Evolutionary conservation across 2,797 vertebrate species (phyloP), one percentile per base, ranked within the genome.

Genomic region (Anabacerthia variegaticeps): DNA sequence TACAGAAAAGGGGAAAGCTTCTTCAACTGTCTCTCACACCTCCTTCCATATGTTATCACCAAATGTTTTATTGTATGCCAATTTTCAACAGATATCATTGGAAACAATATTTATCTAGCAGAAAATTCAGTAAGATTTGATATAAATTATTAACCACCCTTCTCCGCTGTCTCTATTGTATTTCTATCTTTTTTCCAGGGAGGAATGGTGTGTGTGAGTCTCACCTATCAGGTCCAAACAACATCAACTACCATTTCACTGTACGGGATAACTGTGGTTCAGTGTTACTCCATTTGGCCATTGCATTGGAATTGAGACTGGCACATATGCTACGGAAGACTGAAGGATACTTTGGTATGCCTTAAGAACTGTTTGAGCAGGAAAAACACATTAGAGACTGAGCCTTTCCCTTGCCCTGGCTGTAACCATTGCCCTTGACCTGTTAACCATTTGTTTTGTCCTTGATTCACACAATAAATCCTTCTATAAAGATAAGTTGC

Each of bases 41-140:
- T 96, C 85, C 80, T 82, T 82, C 95, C 92, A 90, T 92, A 85
- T 95, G 91, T 46, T 85, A 65, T 32, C 85, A 92, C 93, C 94
- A 94, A 93, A 94, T 95, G 91, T 88, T 95, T 90, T 90, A 71
- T 88, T 82, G 52, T 69, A 61, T 77, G 88, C 85, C 92, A 89
- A 76, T 93, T 92, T 93, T 86, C 71, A 92, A 67, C 52, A 93
- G 44, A 79, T 67, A 93, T 10, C 67, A 79, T 27, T 30, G 39
- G 67, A 96, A 92, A 63, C 61, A 92, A 76, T 61, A 46, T 58
- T 86, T 84, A 90, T 65, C 93, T 95, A 65, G 34, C 69, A 58
- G 12, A 85, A 67, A 82, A 32, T 76, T 93, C 44, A 71, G 63
- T 23, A 73, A 77, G 67, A 73, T 67, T 58, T 55, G 39, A 43